Evolutionary conservation across 1,140 invertebrate genomes (phyloP).

Genomic region (Acromyrmex heyeri): DNA sequence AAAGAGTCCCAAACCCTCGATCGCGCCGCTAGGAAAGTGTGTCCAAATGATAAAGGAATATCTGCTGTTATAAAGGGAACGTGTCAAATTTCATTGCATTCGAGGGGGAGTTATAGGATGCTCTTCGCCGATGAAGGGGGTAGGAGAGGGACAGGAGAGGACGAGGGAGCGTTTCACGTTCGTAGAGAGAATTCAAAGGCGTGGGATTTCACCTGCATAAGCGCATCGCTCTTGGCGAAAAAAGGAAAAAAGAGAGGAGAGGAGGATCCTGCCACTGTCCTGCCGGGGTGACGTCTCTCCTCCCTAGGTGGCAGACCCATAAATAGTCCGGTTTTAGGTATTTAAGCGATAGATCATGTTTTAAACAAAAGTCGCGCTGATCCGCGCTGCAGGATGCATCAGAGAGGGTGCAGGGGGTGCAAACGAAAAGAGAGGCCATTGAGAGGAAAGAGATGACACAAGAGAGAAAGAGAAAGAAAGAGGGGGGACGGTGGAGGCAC

Average conservation of each 20-base stretch:
- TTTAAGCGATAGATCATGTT: conserved; percentile 86
- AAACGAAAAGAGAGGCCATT: conserved; percentile 1
- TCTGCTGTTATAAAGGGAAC: conserved; percentile 64
- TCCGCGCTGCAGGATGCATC: conserved; percentile 74
- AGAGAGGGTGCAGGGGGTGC: conserved; percentile 1
- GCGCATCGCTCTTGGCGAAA: conserved; percentile 38
- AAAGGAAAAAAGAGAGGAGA: conserved; percentile 35
- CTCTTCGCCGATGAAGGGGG: conserved; percentile 33
- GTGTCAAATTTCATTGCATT: conserved; percentile 75
- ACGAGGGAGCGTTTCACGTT: conserved; percentile 41
- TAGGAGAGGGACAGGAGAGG: conserved; percentile 25
- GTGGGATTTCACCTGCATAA: conserved; percentile 75
- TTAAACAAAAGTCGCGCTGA: conserved; percentile 85
- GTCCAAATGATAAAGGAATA: conserved; percentile 80
- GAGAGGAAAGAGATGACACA: conserved; percentile 23
- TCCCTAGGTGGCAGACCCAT: conserved; percentile 72
- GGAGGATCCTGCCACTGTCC: conserved; percentile 27
- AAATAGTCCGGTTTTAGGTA: conserved; percentile 83
- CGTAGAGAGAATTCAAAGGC: conserved; percentile 67
- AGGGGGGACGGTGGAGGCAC: conserved; percentile 55
- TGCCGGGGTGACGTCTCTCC: conserved; percentile 24
- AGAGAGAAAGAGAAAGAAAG: conserved; percentile 24
- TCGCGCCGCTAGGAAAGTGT: conserved; percentile 71
- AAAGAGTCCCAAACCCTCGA: conserved; percentile 10
- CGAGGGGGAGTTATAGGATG: conserved; percentile 6